Evolutionary conservation across 2,797 vertebrate species (phyloP), one percentile per base, ranked within the genome.

Genomic region (Acridotheres tristis): DNA sequence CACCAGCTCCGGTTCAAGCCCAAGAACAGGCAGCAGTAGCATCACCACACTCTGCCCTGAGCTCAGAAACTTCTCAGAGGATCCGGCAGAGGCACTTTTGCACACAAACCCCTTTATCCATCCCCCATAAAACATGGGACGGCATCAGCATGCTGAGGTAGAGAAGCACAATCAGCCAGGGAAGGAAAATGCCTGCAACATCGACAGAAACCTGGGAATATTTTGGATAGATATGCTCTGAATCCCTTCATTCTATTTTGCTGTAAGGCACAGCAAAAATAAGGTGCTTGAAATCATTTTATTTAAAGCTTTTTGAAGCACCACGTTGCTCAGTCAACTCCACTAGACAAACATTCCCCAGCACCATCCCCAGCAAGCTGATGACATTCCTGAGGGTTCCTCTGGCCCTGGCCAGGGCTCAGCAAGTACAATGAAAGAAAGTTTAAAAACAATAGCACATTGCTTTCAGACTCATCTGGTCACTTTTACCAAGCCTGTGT

Each of bases 71-170:
- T n/a, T 73, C 59, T 23, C 80, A 59, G 50, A 71, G 21, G 36
- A 51, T 15, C 21, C 34, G 29, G 48, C 25, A 73, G 48, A 61
- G 12, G 36, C 30, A 58, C 5, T 11, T 18, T 34, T 71, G 42
- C 50, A 75, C 47, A 29, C 42, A 55, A 80, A 32, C 2, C 5
- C 4, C 26, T 16, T 34, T 50, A 7, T 10, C 40, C 48, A 18
- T 47, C 18, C 57, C 53, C 26, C 7, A n/a, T 9, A 75, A 72
- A 21, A 16, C 15, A 11, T 0, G 2, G 43, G 30, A 20, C 3
- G 1, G 50, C 32, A 85, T 38, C 58, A 62, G 62, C 36, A 34
- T 5, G 5, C 11, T 0, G 0, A 57, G 20, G 16, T 27, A 29
- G n/a, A 2, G 8, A 63, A 90, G 36, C 32, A 43, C 3, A 4